phyloP scores from a whole-genome alignment of 2,113 vertebrate species.

The Halcyon malimbica region DNA sequence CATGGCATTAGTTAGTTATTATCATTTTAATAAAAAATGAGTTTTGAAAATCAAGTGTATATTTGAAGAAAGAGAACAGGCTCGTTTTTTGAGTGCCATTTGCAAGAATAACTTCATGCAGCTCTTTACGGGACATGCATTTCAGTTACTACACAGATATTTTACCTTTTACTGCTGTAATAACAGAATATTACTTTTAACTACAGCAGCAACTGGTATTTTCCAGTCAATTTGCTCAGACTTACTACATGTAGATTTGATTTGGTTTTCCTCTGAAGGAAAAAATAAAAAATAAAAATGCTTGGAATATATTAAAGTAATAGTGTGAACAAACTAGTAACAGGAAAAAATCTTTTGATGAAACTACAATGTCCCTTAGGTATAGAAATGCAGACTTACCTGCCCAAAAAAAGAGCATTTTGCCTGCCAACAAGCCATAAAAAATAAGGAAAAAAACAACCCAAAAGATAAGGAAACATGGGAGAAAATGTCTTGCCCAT shows the following conservation, averaged over 20 bases:
- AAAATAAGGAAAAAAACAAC: neutral
- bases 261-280: neutral
- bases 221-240: constrained; percentile 3
- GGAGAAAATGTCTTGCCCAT: neutral
- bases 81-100: neutral
- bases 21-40: neutral
- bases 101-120: neutral
- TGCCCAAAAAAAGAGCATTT: neutral
- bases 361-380: neutral
- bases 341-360: neutral
- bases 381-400: neutral
- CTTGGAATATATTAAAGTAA: neutral
- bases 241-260: neutral
- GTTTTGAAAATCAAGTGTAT: neutral
- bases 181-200: neutral
- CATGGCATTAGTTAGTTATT: neutral
- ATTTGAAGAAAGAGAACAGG: neutral
- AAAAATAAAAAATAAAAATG: neutral
- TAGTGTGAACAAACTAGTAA: neutral
- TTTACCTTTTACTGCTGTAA: neutral
- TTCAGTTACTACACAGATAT: neutral
- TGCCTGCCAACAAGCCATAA: neutral
- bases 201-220: neutral
- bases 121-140: neutral
- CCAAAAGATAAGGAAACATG: neutral